Percentiles rank a stretch among this genome's conserved stretches.
These are phyloP conservation scores for Tolmerus cingulatus DNA, from an alignment of 2,888 invertebrate genomes.

Conservation along the genomic window DNA sequence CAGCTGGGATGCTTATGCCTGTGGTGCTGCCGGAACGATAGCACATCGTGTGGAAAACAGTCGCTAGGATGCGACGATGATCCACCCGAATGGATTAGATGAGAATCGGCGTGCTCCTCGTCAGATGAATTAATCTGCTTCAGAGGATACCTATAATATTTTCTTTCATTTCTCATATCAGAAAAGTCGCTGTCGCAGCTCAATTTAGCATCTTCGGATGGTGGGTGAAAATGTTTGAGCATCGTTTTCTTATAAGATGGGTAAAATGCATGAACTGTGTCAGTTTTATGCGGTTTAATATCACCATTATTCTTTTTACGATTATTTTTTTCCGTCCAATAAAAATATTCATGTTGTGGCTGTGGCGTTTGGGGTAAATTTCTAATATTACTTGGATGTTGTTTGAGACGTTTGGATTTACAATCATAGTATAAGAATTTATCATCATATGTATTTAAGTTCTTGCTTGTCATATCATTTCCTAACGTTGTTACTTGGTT, in stretches of 20 bases:
- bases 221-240: slow-evolving; percentile 33
- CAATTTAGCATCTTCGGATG: slow-evolving; percentile 48
- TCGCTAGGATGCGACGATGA: slow-evolving; percentile 32
- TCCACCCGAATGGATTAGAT: slow-evolving; percentile 34
- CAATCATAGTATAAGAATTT: slow-evolving; percentile 49
- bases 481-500: slow-evolving; percentile 3
- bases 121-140: slow-evolving; percentile 48
- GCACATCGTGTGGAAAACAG: not conserved
- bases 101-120: slow-evolving; percentile 45
- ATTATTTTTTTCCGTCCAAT: slow-evolving; percentile 61
- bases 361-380: slow-evolving; percentile 43
- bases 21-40: slow-evolving; percentile 54
- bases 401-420: slow-evolving; percentile 48
- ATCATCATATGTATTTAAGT: slow-evolving; percentile 48
- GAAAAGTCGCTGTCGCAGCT: slow-evolving; percentile 44
- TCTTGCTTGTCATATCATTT: slow-evolving; percentile 43
- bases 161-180: slow-evolving; percentile 41
- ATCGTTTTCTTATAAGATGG: slow-evolving; percentile 59
- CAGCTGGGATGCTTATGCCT: slow-evolving; percentile 52
- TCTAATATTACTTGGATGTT: slow-evolving; percentile 41
- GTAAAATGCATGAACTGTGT: slow-evolving; percentile 53
- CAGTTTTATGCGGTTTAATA: slow-evolving; percentile 26
- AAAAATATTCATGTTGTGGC: slow-evolving; percentile 59
- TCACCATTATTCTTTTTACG: slow-evolving; percentile 49
- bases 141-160: slow-evolving; percentile 15